Conservation (phyloP, 2,888 invertebrate species). For the Trissolcus japonicus region DNA sequence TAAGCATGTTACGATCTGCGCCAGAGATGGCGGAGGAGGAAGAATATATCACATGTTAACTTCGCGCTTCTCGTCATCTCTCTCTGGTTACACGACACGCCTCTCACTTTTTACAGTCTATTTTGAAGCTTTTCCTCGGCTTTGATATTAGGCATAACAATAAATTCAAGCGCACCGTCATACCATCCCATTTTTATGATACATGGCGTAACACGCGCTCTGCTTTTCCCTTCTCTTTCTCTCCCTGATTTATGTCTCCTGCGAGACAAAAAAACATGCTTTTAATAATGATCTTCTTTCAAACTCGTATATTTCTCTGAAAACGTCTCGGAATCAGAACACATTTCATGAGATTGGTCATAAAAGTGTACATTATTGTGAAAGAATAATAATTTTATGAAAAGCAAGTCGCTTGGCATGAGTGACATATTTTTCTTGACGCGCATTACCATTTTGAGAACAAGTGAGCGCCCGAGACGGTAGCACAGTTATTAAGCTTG, state of each 20-base stretch:
- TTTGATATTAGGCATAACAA: constrained; percentile 42
- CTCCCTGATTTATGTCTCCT: constrained; percentile 16
- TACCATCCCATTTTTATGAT: constrained; percentile 44
- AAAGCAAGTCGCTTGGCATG: constrained; percentile 4
- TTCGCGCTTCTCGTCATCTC: constrained; percentile 8
- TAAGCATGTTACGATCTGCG: constrained; percentile 49
- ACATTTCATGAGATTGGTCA: not conserved
- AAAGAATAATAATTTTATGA: not conserved
- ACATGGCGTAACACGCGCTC: constrained; percentile 22
- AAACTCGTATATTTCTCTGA: too few relatives aligned
- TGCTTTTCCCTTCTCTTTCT: not conserved
- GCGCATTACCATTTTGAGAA: constrained; percentile 38
- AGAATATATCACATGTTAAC: constrained; percentile 43
- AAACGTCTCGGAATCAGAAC: too few relatives aligned
- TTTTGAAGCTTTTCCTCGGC: constrained; percentile 31
- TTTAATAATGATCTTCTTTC: too few relatives aligned
- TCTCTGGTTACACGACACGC: constrained; percentile 8
- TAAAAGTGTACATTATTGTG: not conserved
- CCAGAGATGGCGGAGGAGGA: constrained; percentile 48
- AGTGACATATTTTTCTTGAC: constrained; percentile 32
- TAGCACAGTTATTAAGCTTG: constrained; percentile 41
- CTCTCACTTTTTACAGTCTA: constrained; percentile 37
- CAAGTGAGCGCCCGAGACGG: constrained; percentile 40
- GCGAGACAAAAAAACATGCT: constrained; percentile 7
- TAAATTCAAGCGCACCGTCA: constrained; percentile 40